Evolutionary conservation across 2,797 vertebrate species (phyloP).

Genomic region (Sebastes nivosus): DNA sequence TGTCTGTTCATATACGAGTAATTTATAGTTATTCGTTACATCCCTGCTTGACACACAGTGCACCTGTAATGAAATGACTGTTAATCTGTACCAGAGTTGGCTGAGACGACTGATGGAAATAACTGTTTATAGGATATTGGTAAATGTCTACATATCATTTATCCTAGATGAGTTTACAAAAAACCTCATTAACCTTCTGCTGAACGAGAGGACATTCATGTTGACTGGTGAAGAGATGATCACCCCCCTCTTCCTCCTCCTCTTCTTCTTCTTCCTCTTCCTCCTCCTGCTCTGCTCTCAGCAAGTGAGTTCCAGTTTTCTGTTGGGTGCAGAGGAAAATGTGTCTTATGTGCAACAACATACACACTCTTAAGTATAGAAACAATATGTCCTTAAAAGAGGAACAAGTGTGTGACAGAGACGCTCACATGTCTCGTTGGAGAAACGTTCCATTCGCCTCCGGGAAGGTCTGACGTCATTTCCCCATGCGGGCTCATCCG

Average conservation of each 20-base stretch:
- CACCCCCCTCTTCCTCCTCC: slow-evolving; percentile 36
- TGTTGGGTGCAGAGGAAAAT: slow-evolving; percentile 56
- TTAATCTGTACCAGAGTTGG: no score
- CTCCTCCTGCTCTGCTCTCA: slow-evolving; percentile 11
- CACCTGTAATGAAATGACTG: no score
- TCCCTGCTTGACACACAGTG: no score
- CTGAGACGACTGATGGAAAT: no score
- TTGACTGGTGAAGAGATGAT: slow-evolving; percentile 59
- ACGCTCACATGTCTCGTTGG: slow-evolving; percentile 81
- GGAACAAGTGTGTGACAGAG: slow-evolving; percentile 33
- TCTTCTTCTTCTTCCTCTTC: slow-evolving; percentile 22
- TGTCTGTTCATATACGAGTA: no score
- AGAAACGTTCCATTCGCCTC: slow-evolving; percentile 74
- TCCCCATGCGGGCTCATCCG: slow-evolving; percentile 67
- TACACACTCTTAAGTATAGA: neutral
- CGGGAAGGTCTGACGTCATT: slow-evolving; percentile 69
- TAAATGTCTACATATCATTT: no score
- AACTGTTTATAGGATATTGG: neutral
- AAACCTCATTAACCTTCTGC: slow-evolving; percentile 50
- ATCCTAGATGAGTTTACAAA: no score
- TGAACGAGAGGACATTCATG: slow-evolving; percentile 79
- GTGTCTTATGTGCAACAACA: neutral
- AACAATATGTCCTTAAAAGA: slow-evolving; percentile 38
- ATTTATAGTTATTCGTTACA: no score
- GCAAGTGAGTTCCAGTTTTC: slow-evolving; percentile 57